A percentile compares a stretch with the other conserved stretches of the same genome.
These are phyloP conservation scores for Rhadinocentrus ornatus DNA, from an alignment of 2,797 vertebrate species.

Conservation along the genomic window DNA sequence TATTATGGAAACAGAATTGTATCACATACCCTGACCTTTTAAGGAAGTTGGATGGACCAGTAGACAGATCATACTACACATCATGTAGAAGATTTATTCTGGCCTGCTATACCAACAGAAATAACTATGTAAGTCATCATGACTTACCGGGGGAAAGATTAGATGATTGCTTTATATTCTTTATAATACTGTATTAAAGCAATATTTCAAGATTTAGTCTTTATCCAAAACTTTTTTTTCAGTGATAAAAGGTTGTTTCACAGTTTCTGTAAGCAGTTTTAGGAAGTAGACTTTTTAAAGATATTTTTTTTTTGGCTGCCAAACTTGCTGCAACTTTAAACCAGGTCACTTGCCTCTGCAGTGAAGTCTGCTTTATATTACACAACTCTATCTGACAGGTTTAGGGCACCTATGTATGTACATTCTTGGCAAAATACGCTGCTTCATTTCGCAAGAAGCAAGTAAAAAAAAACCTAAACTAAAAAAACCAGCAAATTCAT, in stretches of 20 bases:
- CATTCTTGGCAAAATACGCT: slow-evolving; percentile 25
- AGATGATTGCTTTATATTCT: background rate
- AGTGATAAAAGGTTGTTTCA: slow-evolving; percentile 1
- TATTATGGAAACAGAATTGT: slow-evolving; percentile 37
- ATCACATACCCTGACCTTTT: slow-evolving; percentile 19
- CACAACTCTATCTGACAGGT: slow-evolving; percentile 54
- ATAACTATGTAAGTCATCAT: background rate
- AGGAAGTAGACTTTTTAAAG: slow-evolving; percentile 35
- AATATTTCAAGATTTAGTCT: background rate
- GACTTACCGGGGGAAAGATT: background rate
- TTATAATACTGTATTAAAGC: background rate
- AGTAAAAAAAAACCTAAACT: background rate
- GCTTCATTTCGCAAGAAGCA: slow-evolving; percentile 26
- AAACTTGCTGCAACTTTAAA: slow-evolving; percentile 47
- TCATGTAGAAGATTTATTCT: background rate
- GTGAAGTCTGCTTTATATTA: slow-evolving; percentile 50
- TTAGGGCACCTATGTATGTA: slow-evolving; percentile 33
- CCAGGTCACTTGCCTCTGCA: slow-evolving; percentile 61
- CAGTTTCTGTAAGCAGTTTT: slow-evolving; percentile 32
- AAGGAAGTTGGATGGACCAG: slow-evolving; percentile 9
- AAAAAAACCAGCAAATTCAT: slow-evolving; percentile 23
- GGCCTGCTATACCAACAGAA: background rate
- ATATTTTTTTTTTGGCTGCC: slow-evolving; percentile 25
- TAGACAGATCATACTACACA: slow-evolving; percentile 17
- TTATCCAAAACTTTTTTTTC: background rate